Base-by-base conservation (phyloP, 2,797 vertebrate species). In the Labroides dimidiatus region DNA sequence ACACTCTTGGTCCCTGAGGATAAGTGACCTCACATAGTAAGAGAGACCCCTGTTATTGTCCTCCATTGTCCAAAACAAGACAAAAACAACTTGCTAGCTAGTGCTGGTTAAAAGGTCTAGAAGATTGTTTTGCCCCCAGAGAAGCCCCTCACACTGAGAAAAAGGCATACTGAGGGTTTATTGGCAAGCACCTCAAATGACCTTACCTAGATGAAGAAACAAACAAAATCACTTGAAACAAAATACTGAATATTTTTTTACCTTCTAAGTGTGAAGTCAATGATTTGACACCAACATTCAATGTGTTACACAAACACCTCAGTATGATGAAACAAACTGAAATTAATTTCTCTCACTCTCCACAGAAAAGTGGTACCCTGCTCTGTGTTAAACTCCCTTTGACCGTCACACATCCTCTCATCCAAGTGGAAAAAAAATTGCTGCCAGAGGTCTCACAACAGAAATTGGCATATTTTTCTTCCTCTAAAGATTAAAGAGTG, bases 261-360 rank as follows among this genome's bases (percentile, higher is more conserved):
- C 47, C 27, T 62, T 69, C 6, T 20, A n/a, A 1, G 27, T 1
- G 4, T 68, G 14, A 65, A 78, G 59, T 62, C 50, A 33, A 62
- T 77, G 52, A 33, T 47, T 67, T 65, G 72, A 49, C 61, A 21
- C 14, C 49, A 66, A 63, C 36, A 63, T 39, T 49, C 57, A 48
- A 39, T 61, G 71, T 15, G n/a, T 80, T 64, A 39, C 70, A 48
- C 43, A 56, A 63, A 73, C 68, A 78, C 68, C 59, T 36, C 55
- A 49, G 50, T 16, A 80, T 88, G 84, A 88, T 76, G 84, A 84
- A 86, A 87, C 72, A 37, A 37, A 27, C 6, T 77, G 72, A 78
- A 88, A 87, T 77, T 53, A 43, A 20, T 47, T 54, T 70, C 57
- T 27, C 68, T 64, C 37, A 44, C 74, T 75, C 80, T 77, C 59